A percentile compares a stretch with the other conserved stretches of the same genome.
Conservation (phyloP, 1,140 invertebrate species). For the Hydropsyche tenuis region DNA sequence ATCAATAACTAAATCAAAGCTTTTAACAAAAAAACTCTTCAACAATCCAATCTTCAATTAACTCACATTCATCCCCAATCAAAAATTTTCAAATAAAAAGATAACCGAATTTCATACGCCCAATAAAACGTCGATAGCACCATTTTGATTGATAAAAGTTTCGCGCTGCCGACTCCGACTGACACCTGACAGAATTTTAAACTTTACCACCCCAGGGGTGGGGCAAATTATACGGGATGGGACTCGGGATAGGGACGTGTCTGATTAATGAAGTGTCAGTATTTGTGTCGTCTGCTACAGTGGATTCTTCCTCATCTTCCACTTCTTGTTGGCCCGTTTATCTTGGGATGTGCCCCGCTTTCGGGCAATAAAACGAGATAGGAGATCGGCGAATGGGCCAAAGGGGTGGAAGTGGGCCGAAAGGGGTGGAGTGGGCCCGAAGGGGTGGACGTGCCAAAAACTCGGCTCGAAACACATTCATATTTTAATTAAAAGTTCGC, state of each 20-base stretch:
- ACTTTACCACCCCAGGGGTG: constrained; percentile 6
- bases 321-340: constrained; percentile 9
- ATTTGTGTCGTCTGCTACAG: constrained; percentile 32
- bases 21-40: too few relatives aligned
- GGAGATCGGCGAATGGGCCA: too few relatives aligned
- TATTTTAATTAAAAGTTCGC: constrained; percentile 35
- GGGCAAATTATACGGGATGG: too few relatives aligned
- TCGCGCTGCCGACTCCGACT: constrained; percentile 1
- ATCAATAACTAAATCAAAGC: too few relatives aligned
- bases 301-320: constrained; percentile 12
- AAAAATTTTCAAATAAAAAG: too few relatives aligned
- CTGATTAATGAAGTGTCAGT: constrained; percentile 42
- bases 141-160: constrained; percentile 21
- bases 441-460: too few relatives aligned
- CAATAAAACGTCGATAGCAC: constrained; percentile 9
- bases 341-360: constrained; percentile 4
- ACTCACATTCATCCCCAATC: too few relatives aligned
- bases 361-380: too few relatives aligned
- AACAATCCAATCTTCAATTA: too few relatives aligned
- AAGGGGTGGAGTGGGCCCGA: not conserved
- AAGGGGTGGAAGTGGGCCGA: too few relatives aligned
- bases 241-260: too few relatives aligned
- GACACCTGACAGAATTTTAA: constrained; percentile 29
- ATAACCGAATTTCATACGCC: constrained; percentile 13
- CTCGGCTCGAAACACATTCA: constrained; percentile 18